phyloP scores from a whole-genome alignment of 2,113 vertebrate species.

The Cyprinodon variegatus region DNA sequence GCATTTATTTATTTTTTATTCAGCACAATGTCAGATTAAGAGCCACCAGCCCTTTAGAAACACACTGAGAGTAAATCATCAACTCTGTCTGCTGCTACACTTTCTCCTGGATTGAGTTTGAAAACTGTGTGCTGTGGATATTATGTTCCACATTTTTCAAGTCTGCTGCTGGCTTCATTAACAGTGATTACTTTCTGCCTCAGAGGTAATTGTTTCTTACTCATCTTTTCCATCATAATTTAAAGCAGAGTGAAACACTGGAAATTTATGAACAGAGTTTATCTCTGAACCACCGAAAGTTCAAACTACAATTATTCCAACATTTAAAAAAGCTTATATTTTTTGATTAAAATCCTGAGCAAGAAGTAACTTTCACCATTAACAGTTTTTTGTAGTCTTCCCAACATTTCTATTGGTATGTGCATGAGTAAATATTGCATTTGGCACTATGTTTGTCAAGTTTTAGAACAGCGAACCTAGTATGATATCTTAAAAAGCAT shows the following conservation, averaged over 20 bases:
- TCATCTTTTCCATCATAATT: conserved; percentile 21
- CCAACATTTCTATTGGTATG: too few relatives aligned
- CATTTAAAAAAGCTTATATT: background rate
- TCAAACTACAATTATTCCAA: conserved; percentile 26
- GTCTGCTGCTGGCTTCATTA: conserved; percentile 19
- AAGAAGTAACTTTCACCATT: too few relatives aligned
- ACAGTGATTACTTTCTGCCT: conserved; percentile 27
- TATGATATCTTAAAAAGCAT: too few relatives aligned
- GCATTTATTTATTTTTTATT: conserved; percentile 24
- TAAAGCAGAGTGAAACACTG: conserved; percentile 1
- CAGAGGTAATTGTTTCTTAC: conserved; percentile 33
- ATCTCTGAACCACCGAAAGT: conserved; percentile 51
- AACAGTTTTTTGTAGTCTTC: too few relatives aligned
- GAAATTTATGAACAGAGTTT: conserved; percentile 25
- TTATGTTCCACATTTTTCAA: conserved; percentile 35
- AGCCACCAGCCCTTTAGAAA: conserved; percentile 1
- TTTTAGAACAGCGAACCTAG: too few relatives aligned
- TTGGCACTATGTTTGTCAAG: too few relatives aligned
- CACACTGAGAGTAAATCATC: conserved; percentile 35
- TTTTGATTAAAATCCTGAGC: too few relatives aligned
- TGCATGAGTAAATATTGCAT: too few relatives aligned
- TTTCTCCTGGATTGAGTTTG: conserved; percentile 20
- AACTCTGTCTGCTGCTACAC: conserved; percentile 3
- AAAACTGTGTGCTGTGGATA: conserved; percentile 10
- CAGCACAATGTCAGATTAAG: conserved; percentile 14